Percentiles rank a stretch among this genome's conserved stretches.
Conservation (phyloP, 2,888 invertebrate species). For the Agrotis clavis region DNA sequence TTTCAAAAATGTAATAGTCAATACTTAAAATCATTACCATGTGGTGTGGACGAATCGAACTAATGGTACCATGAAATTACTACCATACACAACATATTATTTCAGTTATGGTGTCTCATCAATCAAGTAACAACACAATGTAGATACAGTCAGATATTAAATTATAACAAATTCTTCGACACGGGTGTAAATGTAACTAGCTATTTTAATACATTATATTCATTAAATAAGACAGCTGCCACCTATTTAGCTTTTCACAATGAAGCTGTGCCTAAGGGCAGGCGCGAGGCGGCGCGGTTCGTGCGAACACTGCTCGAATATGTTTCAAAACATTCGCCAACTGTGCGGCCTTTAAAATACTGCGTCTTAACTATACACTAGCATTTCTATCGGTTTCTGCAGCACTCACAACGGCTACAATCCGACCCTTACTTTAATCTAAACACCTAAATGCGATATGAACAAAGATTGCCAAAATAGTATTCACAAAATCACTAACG, state of each 20-base stretch:
- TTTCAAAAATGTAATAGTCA: constrained; percentile 17
- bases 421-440: constrained; percentile 41
- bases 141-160: constrained; percentile 50
- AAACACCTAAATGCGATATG: constrained; percentile 56
- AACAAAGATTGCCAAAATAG: constrained; percentile 58
- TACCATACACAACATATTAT: constrained; percentile 46
- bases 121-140: constrained; percentile 49
- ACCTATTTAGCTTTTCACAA: constrained; percentile 39
- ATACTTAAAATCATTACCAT: constrained; percentile 33
- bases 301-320: constrained; percentile 11
- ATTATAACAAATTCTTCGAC: constrained; percentile 44
- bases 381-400: constrained; percentile 52
- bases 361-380: constrained; percentile 48
- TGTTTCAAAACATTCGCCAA: constrained; percentile 26
- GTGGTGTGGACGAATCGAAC: constrained; percentile 40
- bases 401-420: constrained; percentile 45
- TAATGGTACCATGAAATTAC: constrained; percentile 48
- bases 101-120: constrained; percentile 21
- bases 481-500: constrained; percentile 53
- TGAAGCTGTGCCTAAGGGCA: constrained; percentile 38
- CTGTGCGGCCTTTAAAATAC: constrained; percentile 26
- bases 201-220: constrained; percentile 41
- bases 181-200: constrained; percentile 43
- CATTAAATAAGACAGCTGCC: constrained; percentile 36
- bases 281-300: constrained; percentile 23